These are phyloP conservation scores for Heteropelma amictum DNA, from an alignment of 2,888 invertebrate genomes.

Conservation along the genomic window DNA sequence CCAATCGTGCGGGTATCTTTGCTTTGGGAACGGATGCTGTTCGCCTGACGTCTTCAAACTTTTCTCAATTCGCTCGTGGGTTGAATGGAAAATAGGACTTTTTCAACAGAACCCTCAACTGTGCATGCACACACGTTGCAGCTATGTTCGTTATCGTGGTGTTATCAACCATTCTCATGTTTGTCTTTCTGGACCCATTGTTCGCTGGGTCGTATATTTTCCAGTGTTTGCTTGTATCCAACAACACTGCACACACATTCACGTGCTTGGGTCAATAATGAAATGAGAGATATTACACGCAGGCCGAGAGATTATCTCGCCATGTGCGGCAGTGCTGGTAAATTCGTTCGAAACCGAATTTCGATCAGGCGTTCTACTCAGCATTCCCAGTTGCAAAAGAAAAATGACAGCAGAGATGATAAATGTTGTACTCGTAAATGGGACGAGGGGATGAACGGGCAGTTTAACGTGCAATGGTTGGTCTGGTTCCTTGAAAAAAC, in stretches of 20 bases:
- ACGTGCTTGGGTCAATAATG: slow-evolving; percentile 5
- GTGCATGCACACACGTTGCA: neutral
- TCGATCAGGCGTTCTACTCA: neutral
- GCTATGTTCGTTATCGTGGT: neutral
- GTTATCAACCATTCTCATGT: slow-evolving; percentile 2
- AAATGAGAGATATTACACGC: slow-evolving; percentile 3
- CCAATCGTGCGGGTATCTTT: too few relatives aligned
- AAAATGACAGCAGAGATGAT: neutral
- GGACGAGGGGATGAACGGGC: neutral
- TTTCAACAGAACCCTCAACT: neutral
- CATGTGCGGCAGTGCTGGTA: neutral
- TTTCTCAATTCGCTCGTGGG: neutral
- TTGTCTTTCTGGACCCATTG: slow-evolving; percentile 16
- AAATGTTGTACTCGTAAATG: neutral
- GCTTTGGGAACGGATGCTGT: too few relatives aligned
- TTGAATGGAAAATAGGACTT: slow-evolving; percentile 8
- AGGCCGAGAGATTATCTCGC: slow-evolving; percentile 8
- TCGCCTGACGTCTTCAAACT: too few relatives aligned
- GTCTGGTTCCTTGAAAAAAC: neutral
- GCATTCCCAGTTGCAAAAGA: neutral
- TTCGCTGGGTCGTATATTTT: slow-evolving; percentile 8
- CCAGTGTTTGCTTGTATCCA: slow-evolving; percentile 7
- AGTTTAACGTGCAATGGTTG: neutral
- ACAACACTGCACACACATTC: neutral
- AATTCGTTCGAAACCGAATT: neutral